A percentile compares a stretch with the other conserved stretches of the same genome.
Conservation (phyloP, 2,113 vertebrate species). For the Sebastes fasciatus region DNA sequence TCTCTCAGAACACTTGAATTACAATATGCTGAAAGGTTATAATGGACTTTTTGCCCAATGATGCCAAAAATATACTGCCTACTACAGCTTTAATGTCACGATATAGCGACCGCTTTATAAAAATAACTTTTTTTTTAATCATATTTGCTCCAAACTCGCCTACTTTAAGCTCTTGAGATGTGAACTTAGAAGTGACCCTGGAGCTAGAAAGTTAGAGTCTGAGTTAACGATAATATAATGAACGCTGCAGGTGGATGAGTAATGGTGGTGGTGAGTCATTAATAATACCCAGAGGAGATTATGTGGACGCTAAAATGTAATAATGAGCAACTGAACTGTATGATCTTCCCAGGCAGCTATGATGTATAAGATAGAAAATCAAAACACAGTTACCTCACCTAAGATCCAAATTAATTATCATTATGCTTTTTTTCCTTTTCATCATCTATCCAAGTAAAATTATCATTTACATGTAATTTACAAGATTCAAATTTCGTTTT, state of each 20-base stretch:
- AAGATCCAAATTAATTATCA: conserved; percentile 3
- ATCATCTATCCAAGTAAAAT: background rate
- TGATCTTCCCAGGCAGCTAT: background rate
- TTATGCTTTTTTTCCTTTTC: background rate
- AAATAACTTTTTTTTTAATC: no score
- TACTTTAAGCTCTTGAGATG: background rate
- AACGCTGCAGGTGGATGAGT: conserved; percentile 22
- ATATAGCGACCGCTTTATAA: no score
- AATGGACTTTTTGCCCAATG: no score
- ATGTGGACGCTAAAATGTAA: background rate
- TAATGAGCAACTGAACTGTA: conserved; percentile 20
- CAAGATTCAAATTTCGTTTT: background rate
- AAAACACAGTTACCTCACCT: background rate
- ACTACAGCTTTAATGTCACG: no score
- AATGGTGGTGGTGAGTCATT: conserved; percentile 30
- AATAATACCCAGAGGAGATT: conserved; percentile 21
- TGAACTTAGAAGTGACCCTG: conserved; percentile 17
- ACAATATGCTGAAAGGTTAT: no score
- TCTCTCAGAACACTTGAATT: no score
- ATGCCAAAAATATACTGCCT: no score
- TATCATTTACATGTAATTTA: conserved; percentile 6
- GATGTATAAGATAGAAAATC: background rate
- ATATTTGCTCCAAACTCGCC: no score
- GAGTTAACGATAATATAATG: conserved; percentile 16
- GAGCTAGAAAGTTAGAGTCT: background rate